Evolutionary conservation across 2,797 vertebrate species (phyloP).

Genomic region (Alfaro cultratus): DNA sequence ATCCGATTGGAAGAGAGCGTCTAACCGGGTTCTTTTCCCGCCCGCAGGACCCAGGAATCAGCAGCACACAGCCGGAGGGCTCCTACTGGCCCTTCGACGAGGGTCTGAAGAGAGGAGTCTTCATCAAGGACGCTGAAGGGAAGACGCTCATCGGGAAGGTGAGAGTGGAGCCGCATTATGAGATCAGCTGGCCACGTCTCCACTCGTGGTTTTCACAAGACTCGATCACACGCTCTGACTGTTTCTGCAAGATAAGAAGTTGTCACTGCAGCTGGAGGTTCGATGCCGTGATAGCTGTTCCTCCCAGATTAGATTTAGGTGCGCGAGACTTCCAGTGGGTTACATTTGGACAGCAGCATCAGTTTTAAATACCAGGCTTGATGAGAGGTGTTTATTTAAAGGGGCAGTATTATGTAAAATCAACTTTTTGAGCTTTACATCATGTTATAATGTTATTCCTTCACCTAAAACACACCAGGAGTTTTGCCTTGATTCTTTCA

Average conservation of each 20-base stretch:
- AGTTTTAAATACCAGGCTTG: background rate
- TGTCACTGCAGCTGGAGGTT: background rate
- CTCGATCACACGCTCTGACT: background rate
- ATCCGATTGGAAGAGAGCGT: conserved; percentile 3
- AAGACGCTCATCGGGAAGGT: conserved; percentile 87
- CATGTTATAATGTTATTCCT: no score
- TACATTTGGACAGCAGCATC: background rate
- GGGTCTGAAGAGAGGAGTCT: conserved; percentile 83
- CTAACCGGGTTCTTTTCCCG: background rate
- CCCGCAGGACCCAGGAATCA: conserved; percentile 88
- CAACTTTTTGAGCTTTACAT: no score
- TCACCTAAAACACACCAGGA: no score
- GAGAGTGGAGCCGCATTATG: conserved; percentile 15
- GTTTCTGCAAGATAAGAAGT: background rate
- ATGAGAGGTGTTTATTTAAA: background rate
- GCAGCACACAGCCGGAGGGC: conserved; percentile 82
- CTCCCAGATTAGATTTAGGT: background rate
- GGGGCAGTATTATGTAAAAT: no score
- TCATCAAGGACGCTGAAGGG: conserved; percentile 85
- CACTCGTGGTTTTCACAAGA: background rate
- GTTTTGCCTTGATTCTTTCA: no score
- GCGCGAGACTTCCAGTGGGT: no score
- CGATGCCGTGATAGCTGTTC: background rate
- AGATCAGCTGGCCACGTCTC: background rate
- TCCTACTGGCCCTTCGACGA: conserved; percentile 89